phyloP scores from a whole-genome alignment of 2,888 invertebrate species.

The Melitaea athalia region DNA sequence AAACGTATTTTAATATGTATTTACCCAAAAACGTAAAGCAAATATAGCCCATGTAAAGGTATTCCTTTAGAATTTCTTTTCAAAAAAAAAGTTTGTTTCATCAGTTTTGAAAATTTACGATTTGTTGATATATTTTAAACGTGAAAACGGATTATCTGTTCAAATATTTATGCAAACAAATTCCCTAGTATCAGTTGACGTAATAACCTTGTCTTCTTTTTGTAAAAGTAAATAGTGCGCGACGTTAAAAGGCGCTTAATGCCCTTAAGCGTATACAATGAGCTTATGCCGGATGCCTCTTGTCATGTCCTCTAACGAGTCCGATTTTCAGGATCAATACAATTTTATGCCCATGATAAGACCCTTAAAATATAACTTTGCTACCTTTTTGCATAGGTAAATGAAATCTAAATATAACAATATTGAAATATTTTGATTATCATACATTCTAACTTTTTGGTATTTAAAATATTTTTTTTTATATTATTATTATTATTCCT shows the following conservation, averaged over 20 bases:
- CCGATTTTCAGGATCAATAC: conserved; percentile 70
- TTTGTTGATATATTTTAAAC: neutral
- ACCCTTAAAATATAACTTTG: conserved; percentile 53
- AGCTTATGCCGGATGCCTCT: conserved; percentile 65
- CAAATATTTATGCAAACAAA: neutral
- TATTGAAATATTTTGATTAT: neutral
- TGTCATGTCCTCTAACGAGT: conserved; percentile 67
- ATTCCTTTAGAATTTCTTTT: too few relatives aligned
- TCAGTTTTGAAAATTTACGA: too few relatives aligned
- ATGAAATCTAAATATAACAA: conserved; percentile 7
- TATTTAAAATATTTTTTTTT: too few relatives aligned
- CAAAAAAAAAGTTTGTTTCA: too few relatives aligned
- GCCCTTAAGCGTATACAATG: conserved; percentile 69
- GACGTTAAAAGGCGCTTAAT: conserved; percentile 77
- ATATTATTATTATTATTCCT: too few relatives aligned
- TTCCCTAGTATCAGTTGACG: neutral
- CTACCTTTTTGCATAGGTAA: conserved; percentile 36
- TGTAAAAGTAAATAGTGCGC: conserved; percentile 70
- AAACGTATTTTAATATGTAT: too few relatives aligned
- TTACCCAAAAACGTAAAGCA: too few relatives aligned
- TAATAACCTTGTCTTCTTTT: conserved; percentile 29
- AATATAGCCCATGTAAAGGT: too few relatives aligned
- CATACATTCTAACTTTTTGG: neutral
- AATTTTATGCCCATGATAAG: conserved; percentile 52
- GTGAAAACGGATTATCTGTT: neutral